Evolutionary conservation across 2,797 vertebrate species (phyloP).

Genomic region (Bovichtus diacanthus): DNA sequence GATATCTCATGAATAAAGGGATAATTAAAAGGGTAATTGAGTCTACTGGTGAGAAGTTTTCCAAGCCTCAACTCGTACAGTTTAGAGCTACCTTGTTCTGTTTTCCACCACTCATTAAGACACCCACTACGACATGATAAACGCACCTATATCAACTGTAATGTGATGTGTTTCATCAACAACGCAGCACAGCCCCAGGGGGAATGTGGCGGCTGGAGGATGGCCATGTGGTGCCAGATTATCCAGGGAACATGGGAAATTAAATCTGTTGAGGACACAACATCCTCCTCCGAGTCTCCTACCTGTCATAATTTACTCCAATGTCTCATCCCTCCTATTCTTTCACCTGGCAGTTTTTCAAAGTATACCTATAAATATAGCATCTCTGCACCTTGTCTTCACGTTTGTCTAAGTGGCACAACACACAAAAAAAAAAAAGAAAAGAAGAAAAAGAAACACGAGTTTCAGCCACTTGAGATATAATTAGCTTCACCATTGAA

Average conservation of each 20-base stretch:
- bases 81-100: neutral
- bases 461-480: slow-evolving; percentile 62
- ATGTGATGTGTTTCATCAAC: slow-evolving; percentile 63
- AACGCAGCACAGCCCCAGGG: slow-evolving; percentile 27
- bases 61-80: neutral
- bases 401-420: slow-evolving; percentile 66
- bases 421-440: slow-evolving; percentile 30
- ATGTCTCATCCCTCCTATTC: slow-evolving; percentile 33
- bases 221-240: slow-evolving; percentile 66
- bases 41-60: slow-evolving; percentile 24
- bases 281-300: slow-evolving; percentile 44
- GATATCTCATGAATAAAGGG: neutral
- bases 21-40: slow-evolving; percentile 28
- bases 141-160: slow-evolving; percentile 45
- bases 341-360: slow-evolving; percentile 66
- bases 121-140: slow-evolving; percentile 40
- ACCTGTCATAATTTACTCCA: slow-evolving; percentile 59
- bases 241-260: slow-evolving; percentile 73
- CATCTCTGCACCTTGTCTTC: slow-evolving; percentile 69
- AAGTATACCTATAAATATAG: slow-evolving; percentile 76
- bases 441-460: slow-evolving; percentile 31
- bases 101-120: slow-evolving; percentile 26
- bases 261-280: slow-evolving; percentile 73
- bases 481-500: slow-evolving; percentile 66
- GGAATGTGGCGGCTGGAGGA: slow-evolving; percentile 49